A percentile compares a stretch with the other conserved stretches of the same genome.
Evolutionary conservation across 2,113 vertebrate genomes (phyloP).

Genomic region (Gallinago jamesoni): DNA sequence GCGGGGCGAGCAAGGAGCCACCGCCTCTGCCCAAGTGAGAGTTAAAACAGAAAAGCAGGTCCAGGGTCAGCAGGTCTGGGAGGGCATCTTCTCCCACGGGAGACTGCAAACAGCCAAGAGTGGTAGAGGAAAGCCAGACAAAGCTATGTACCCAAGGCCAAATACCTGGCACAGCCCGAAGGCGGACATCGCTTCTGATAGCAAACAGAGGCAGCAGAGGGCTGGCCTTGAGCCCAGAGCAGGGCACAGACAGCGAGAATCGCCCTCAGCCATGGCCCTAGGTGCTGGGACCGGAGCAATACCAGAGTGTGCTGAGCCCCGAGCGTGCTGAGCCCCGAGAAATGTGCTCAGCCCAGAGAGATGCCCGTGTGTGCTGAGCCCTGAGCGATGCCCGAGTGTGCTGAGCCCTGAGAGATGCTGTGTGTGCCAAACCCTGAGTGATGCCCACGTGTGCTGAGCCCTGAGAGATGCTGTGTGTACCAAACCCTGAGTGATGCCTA

Average conservation of each 20-base stretch:
- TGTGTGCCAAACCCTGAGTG: background rate
- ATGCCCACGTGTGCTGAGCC: background rate
- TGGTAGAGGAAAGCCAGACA: constrained; percentile 20
- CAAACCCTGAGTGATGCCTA: accelerated
- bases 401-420: background rate
- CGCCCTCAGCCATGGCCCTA: accelerated
- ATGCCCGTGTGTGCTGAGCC: background rate
- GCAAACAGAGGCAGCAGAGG: accelerated
- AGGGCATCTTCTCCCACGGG: background rate
- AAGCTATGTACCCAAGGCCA: background rate
- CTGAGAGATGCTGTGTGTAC: no score
- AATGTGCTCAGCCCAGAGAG: background rate
- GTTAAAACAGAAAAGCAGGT: background rate
- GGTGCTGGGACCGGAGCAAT: background rate
- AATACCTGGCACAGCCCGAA: background rate
- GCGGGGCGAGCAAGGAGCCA: accelerated
- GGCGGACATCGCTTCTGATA: background rate
- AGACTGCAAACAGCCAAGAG: background rate
- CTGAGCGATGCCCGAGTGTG: background rate
- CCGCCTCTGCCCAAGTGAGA: background rate
- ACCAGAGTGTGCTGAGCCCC: accelerated
- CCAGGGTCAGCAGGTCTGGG: background rate
- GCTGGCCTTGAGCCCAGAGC: background rate
- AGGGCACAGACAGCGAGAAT: accelerated
- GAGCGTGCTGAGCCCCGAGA: background rate